Evolutionary conservation across 2,888 invertebrate genomes (phyloP), one percentile per base, ranked within the genome.

Genomic region (Callyntrura sp.): DNA sequence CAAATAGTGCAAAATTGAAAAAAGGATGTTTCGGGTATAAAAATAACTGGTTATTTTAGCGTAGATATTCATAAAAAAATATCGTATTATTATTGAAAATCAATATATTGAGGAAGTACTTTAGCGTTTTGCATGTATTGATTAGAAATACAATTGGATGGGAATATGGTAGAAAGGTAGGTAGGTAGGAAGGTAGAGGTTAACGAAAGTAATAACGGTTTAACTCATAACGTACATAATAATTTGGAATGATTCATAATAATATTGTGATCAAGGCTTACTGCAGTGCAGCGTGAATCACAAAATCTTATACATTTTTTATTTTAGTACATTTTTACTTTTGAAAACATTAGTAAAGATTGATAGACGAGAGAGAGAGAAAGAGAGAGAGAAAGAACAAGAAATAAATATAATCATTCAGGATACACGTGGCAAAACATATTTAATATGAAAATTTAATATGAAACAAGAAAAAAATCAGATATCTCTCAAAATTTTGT

Each of bases 231-330:
- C 28, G 78, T 78, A 78, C 78, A 78, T 78, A 78, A 78, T 14
- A 45, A 17, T 51, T 68, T 83, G 83, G 65, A 51, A 51, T 83
- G 65, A 48, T 83, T 65, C 78, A 45, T 73, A 62, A 65, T 68
- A 82, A 82, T 68, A 88, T 82, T 89, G 89, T 89, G 89, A 89
- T 85, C 85, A 85, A 90, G 93, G 93, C 93, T 93, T 93, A 93
- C 93, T 93, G 93, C 92, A 93, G 93, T 93, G 93, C 93, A 92
- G 92, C 93, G 93, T 92, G 93, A 90, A 86, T 91, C 88, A 90
- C 90, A 91, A 91, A 91, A 90, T 89, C 85, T 85, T 86, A 51
- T 76, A 43, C 43, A 62, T 78, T 70, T 60, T 85, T 81, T 86
- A 55, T 78, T 87, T 81, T 81, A 60, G 76, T 79, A 70, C 43